phyloP scores from a whole-genome alignment of 1,140 invertebrate species.

The Ruditapes philippinarum region DNA sequence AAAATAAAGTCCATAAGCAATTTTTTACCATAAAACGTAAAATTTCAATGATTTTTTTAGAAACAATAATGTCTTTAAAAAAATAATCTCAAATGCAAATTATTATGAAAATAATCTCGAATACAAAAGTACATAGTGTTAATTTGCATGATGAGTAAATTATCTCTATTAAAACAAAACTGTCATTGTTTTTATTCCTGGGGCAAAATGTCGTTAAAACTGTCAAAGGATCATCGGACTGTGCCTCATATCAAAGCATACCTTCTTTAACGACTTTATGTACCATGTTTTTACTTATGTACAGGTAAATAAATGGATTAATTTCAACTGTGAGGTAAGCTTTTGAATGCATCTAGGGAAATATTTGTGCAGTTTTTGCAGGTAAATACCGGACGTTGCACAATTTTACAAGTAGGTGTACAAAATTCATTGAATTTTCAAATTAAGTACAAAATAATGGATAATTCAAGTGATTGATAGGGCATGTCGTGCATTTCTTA shows the following conservation, averaged over 20 bases:
- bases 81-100: too few relatives aligned
- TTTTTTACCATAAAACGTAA: too few relatives aligned
- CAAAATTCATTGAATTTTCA: too few relatives aligned
- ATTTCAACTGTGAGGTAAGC: neutral
- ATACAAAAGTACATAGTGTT: neutral
- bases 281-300: conserved; percentile 11
- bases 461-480: too few relatives aligned
- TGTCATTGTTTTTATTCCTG: neutral
- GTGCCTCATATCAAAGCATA: conserved; percentile 21
- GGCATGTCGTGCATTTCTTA: too few relatives aligned
- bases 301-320: neutral
- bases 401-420: too few relatives aligned
- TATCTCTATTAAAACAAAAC: conserved; percentile 12
- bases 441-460: too few relatives aligned
- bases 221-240: neutral
- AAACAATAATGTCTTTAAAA: too few relatives aligned
- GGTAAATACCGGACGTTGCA: too few relatives aligned
- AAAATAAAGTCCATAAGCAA: too few relatives aligned
- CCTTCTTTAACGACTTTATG: neutral
- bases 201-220: neutral
- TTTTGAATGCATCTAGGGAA: neutral
- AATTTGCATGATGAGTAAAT: conserved; percentile 2
- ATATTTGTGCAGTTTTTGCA: neutral
- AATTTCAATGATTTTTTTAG: too few relatives aligned
- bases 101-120: too few relatives aligned